Conservation (phyloP, 2,113 vertebrate species). For the Oncorhynchus clarkii region DNA sequence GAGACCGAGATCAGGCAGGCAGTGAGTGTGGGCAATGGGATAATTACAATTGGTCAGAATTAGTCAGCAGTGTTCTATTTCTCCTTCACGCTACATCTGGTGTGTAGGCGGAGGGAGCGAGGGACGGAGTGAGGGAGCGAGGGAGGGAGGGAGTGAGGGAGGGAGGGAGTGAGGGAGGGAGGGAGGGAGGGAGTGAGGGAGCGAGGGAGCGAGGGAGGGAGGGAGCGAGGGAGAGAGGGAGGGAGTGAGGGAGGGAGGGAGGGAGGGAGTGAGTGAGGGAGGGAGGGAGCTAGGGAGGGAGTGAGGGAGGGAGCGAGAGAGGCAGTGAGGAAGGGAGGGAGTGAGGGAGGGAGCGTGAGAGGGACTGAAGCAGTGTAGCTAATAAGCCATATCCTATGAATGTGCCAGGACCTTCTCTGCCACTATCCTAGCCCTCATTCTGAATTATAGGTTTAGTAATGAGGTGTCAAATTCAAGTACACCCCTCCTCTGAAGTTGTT, state of each 20-base stretch:
- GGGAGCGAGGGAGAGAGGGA: no score
- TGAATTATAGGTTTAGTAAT: not conserved
- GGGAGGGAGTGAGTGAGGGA: no score
- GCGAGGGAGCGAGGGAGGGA: accelerated
- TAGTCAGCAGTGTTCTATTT: not conserved
- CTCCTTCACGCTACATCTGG: constrained; percentile 9
- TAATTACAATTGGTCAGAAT: not conserved
- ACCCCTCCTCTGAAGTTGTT: not conserved
- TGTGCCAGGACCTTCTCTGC: no score
- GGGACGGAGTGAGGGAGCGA: no score
- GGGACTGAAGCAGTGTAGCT: no score
- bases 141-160: accelerated
- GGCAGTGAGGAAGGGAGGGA: no score
- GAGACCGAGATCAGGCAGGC: not conserved
- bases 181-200: accelerated
- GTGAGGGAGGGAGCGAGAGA: no score
- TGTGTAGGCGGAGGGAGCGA: not conserved
- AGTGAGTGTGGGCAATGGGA: not conserved
- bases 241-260: no score
- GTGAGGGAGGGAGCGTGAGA: no score
- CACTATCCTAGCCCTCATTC: not conserved
- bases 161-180: no score
- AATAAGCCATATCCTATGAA: no score
- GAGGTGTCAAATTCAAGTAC: not conserved
- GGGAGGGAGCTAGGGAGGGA: accelerated